phyloP scores from a whole-genome alignment of 2,797 vertebrate species.

The Hypotaenidia philippensis region DNA sequence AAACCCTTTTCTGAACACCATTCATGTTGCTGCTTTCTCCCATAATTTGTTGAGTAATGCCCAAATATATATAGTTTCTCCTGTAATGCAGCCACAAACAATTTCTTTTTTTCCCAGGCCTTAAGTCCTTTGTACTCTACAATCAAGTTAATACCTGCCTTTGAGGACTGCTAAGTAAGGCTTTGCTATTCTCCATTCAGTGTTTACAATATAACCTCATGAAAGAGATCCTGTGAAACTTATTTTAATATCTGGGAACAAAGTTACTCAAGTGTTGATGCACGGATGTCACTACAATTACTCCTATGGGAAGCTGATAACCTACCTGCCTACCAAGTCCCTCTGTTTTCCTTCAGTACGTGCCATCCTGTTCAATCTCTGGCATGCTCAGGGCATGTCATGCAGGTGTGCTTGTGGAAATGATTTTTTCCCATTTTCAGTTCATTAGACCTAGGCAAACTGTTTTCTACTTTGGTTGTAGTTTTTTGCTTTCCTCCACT shows the following conservation, averaged over 20 bases:
- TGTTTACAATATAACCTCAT: rapidly evolving
- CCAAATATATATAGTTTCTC: background rate
- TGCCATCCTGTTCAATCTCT: background rate
- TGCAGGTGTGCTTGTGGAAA: background rate
- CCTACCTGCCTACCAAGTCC: background rate
- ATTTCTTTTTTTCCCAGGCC: background rate
- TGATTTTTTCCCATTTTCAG: background rate
- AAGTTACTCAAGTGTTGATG: background rate
- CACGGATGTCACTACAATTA: background rate
- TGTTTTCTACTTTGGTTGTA: conserved; percentile 12
- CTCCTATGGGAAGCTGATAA: background rate
- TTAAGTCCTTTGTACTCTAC: background rate
- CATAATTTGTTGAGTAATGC: background rate
- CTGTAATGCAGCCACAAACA: background rate
- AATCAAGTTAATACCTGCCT: background rate
- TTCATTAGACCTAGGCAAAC: background rate
- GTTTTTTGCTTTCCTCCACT: conserved; percentile 18
- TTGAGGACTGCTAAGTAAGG: background rate
- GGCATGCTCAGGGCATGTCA: background rate
- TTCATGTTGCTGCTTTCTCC: background rate
- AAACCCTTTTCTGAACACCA: background rate
- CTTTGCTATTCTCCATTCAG: background rate
- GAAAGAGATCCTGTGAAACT: background rate
- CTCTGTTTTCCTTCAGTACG: background rate
- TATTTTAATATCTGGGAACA: background rate